Conservation (phyloP, 2,797 vertebrate species). For the Sebastes taczanowskii region DNA sequence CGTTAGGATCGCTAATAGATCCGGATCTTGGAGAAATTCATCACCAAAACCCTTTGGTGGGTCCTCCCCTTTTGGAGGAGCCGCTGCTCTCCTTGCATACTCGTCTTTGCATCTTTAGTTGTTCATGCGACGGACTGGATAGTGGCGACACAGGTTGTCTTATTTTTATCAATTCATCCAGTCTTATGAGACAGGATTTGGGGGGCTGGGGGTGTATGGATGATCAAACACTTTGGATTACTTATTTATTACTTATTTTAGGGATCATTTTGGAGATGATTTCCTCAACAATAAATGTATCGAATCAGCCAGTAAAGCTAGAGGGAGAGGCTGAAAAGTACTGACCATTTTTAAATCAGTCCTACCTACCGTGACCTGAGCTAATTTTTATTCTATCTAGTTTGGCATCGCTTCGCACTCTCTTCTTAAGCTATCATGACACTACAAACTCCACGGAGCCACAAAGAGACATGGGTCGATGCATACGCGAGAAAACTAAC, state of each 20-base stretch:
- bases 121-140: slow-evolving; percentile 29
- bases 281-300: slow-evolving; percentile 35
- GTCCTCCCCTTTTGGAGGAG: slow-evolving; percentile 50
- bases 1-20: slow-evolving; percentile 41
- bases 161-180: slow-evolving; percentile 17
- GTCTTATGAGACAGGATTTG: background rate
- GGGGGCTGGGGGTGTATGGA: background rate
- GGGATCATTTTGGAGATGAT: slow-evolving; percentile 23
- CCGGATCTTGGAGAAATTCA: slow-evolving; percentile 33
- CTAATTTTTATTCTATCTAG: slow-evolving; percentile 64
- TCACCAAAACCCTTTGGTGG: slow-evolving; percentile 53
- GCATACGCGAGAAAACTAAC: slow-evolving; percentile 24
- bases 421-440: slow-evolving; percentile 40
- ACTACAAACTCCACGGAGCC: slow-evolving; percentile 42
- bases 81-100: slow-evolving; percentile 54
- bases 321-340: slow-evolving; percentile 47
- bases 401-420: slow-evolving; percentile 66
- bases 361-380: slow-evolving; percentile 58
- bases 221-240: slow-evolving; percentile 18
- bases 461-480: slow-evolving; percentile 36
- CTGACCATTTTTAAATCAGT: slow-evolving; percentile 46
- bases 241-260: slow-evolving; percentile 7
- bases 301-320: slow-evolving; percentile 54
- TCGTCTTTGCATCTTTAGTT: slow-evolving; percentile 30
- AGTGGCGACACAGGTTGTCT: slow-evolving; percentile 9